Percentiles rank a stretch among this genome's conserved stretches.
These are phyloP conservation scores for Saccopteryx leptura DNA, from an alignment of 2,113 vertebrate species.

Conservation along the genomic window DNA sequence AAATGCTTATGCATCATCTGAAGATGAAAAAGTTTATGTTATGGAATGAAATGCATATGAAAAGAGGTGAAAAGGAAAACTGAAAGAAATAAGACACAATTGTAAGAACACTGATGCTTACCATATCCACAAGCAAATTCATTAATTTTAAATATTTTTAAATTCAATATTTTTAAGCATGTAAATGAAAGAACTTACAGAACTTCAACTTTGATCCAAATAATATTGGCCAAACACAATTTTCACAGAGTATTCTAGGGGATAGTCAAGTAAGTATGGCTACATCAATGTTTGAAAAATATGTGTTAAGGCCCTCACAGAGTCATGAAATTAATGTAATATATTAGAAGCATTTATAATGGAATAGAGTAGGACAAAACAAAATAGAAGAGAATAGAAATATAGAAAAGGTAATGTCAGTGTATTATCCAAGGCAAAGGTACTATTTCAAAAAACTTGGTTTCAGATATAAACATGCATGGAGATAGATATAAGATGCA, in stretches of 20 bases:
- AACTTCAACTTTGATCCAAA: background rate
- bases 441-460: background rate
- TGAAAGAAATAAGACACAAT: background rate
- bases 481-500: background rate
- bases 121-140: background rate
- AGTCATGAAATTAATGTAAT: conserved; percentile 3
- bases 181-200: background rate
- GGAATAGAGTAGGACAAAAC: background rate
- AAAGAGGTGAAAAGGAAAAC: background rate
- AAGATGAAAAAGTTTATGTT: background rate
- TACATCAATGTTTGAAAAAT: background rate
- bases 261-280: background rate
- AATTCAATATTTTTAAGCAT: background rate
- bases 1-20: background rate
- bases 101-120: background rate
- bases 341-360: background rate
- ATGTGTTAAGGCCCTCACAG: background rate
- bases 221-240: background rate
- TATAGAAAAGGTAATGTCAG: background rate
- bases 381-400: background rate
- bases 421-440: background rate
- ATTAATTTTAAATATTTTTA: too few species aligned
- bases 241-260: background rate
- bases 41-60: background rate
- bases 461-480: background rate